Base-by-base conservation (phyloP, 2,113 vertebrate genomes). In the Theristicus caerulescens region DNA sequence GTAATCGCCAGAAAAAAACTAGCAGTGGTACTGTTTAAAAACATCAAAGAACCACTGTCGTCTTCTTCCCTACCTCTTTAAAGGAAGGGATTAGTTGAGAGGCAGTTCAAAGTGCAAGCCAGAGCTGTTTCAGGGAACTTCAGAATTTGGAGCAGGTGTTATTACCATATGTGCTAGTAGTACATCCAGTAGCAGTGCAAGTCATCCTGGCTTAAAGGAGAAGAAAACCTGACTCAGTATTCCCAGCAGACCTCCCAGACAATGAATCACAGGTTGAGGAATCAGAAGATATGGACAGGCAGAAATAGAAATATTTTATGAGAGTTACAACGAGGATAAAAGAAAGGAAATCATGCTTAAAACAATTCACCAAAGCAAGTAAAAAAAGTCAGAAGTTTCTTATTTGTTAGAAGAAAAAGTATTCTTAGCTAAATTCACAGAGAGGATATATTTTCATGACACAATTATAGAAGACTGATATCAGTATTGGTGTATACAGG, bases 101-200 rank as follows among this genome's bases (percentile, higher is more conserved):
- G 67, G 83, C 72, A 96, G 90, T 96, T 96, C 94, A 97, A 96
- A 97, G 90, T 96, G 82, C 85, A 97, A 96, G 83, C 46, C 83
- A 93, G 92, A 91, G 73, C 80, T 91, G 57, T 95, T 95, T 86
- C 83, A 92, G 65, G 32, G 79, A 94, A 94, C 85, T 92, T 79
- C 90, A 85, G 93, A 96, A 97, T 96, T 79, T 34, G 31, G 84
- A 97, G 94, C 96, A 97, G 95, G 96, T 97, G 96, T 82, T 89
- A 96, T 90, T 97, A 85, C 96, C 89, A 94, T 78, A 96, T 96
- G 92, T 93, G 90, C 62, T 90, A 76, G 94, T 91, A 93, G 91
- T 92, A 94, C 81, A 92, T 92, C 55, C 97, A 97, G 96, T 93
- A 94, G 94, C 94, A 86, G 38, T 54, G 80, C 77, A 86, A 96